phyloP scores from a whole-genome alignment of 2,113 vertebrate species.

The Grallaria varia region DNA sequence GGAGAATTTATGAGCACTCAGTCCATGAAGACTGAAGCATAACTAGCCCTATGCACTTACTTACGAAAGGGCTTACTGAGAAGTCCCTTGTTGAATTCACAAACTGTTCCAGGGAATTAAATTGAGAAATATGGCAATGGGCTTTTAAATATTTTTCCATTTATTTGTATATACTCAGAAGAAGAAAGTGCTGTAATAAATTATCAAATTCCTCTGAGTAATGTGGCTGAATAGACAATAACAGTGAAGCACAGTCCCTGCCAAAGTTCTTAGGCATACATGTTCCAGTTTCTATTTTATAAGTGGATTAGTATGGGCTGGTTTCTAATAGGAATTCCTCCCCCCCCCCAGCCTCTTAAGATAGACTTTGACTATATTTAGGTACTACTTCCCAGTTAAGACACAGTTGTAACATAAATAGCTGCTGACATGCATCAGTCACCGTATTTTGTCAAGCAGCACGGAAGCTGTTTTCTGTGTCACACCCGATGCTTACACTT shows the following conservation, averaged over 20 bases:
- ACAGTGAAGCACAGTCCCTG: neutral
- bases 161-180: neutral
- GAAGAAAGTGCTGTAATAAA: slow-evolving; percentile 1
- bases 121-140: neutral
- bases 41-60: neutral
- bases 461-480: neutral
- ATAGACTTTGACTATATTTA: neutral
- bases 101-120: neutral
- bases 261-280: neutral
- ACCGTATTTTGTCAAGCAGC: neutral
- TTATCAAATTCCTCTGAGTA: neutral
- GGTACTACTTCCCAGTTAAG: neutral
- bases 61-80: neutral
- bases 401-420: neutral
- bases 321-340: neutral
- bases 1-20: neutral
- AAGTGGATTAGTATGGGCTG: neutral
- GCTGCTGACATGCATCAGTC: neutral
- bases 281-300: neutral
- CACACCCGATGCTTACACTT: neutral
- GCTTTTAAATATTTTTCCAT: neutral
- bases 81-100: neutral
- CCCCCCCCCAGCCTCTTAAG: neutral
- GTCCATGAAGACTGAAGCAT: neutral
- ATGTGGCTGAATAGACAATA: neutral